Conservation (phyloP, 2,888 invertebrate genomes). For the Cataglyphis albicans region DNA sequence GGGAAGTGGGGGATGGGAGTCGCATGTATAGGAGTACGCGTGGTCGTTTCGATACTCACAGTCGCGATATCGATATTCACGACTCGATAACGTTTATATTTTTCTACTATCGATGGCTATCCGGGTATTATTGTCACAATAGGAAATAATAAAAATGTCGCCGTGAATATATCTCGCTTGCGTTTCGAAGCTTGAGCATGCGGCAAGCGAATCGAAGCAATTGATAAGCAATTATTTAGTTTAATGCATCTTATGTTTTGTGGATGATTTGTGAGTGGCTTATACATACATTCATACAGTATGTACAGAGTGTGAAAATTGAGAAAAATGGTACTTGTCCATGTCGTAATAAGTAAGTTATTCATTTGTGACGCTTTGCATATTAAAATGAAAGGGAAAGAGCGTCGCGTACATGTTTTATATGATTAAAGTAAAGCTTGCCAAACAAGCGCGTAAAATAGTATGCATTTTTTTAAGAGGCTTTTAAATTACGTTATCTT, state of each 20-base stretch:
- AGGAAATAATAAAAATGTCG: conserved; percentile 37
- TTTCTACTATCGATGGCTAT: conserved; percentile 17
- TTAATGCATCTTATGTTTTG: background rate
- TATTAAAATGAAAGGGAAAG: background rate
- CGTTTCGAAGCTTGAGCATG: conserved; percentile 9
- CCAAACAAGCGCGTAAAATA: background rate
- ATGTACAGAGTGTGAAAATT: background rate
- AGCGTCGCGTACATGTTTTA: background rate
- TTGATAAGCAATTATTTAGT: conserved; percentile 37
- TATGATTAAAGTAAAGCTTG: background rate
- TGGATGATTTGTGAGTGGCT: background rate
- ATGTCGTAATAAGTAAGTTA: background rate
- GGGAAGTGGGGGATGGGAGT: too few species aligned
- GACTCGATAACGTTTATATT: conserved; percentile 22
- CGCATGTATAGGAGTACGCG: background rate
- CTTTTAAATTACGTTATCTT: background rate
- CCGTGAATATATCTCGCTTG: conserved; percentile 6
- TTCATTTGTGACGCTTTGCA: background rate
- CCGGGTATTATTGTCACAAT: conserved; percentile 34
- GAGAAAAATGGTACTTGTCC: background rate
- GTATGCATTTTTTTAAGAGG: background rate
- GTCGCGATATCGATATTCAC: conserved; percentile 41
- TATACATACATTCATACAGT: background rate
- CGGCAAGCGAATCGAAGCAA: background rate
- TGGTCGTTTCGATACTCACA: conserved; percentile 5